Evolutionary conservation across 2,113 vertebrate species (phyloP), one percentile per base, ranked within the genome.

Genomic region (Cebidichthys violaceus): DNA sequence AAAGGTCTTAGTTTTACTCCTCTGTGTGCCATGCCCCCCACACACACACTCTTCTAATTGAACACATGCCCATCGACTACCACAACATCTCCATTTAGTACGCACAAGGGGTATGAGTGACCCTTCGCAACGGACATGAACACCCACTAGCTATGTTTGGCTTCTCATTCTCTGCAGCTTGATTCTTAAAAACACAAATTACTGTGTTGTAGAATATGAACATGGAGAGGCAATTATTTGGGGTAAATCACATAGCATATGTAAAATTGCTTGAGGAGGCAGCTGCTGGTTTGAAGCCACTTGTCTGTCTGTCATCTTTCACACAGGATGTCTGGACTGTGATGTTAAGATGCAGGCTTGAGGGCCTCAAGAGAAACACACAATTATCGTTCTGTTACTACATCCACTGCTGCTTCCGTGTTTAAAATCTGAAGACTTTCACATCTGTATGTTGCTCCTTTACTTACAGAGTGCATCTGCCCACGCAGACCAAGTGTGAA

Each of bases 381-480:
- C 35, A 29, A 78, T 88, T 77, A 80, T 86, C 90, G 74, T 52
- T 39, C 43, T 81, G 18, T 60, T 88, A 57, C 65, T 60, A 67
- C 72, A 83, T 89, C 57, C 64, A 66, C 55, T 62, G 75, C 67
- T 85, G 81, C 65, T 75, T 70, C 35, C 84, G 62, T 75, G 77
- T 81, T 88, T 77, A 76, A 87, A 90, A 79, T 77, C 68, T 84
- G 60, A 84, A 82, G 82, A 92, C 82, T 89, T 88, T 87, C 88
- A 88, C 90, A 90, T 91, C 84, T 91, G 81, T 87, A 89, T 85
- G 77, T 90, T 86, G 78, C 55, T 72, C 69, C 80, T 82, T 87
- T 86, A 89, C 90, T 84, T 88, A 88, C 83, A 87, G 77, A 75
- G 79, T 85, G 75, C 78, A 88, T 89, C 86, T 69, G 77, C 93